Base-by-base conservation (phyloP, 2,888 invertebrate genomes). In the Aleiodes testaceus region DNA sequence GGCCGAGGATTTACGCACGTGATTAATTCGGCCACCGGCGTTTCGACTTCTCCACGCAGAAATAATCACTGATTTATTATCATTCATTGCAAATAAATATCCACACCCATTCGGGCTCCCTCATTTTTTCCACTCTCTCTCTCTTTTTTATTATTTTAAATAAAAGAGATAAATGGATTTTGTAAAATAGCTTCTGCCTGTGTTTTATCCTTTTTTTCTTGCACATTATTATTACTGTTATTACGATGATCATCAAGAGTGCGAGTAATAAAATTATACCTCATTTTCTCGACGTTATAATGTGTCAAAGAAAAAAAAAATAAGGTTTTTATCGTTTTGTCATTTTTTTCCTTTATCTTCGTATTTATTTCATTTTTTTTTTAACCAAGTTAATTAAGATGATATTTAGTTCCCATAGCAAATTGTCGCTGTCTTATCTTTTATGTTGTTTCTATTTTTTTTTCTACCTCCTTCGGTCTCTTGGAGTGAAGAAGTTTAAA, bases 61-160 rank as follows among this genome's bases (percentile, higher is more conserved):
- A 77, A 75, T 75, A 75, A 75, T 77, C 74, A 74, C 74, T 75
- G 75, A 77, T 77, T 77, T 77, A 75, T 71, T 74, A 74, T 77
- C 75, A 73, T 75, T 77, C 74, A 77, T 77, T 77, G 72, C 71
- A 70, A 72, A 77, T 75, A 75, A 75, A 77, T 77, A 74, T 61
- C 71, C 55, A 59, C 18, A 45, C 16, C 14, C 52, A 55, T 47
- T 49, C 26, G 16, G 42, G 53, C 52, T 47, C 12, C 45, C 55
- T 47, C 36, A 59, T 50, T 65, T 53, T 66, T 26, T 36, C 12
- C 22, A 36, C 7, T 50, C 47, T 18, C 18, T n/a, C 55, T 18
- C 65, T 18, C 47, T 11, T 22, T 18, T 45, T 14, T 26, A 69
- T 69, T 64, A 22, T 44, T 30, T 36, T 3, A 36, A 36, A 36